A percentile compares a stretch with the other conserved stretches of the same genome.
These are phyloP conservation scores for Diglossa brunneiventris DNA, from an alignment of 2,113 vertebrate genomes.

Conservation along the genomic window DNA sequence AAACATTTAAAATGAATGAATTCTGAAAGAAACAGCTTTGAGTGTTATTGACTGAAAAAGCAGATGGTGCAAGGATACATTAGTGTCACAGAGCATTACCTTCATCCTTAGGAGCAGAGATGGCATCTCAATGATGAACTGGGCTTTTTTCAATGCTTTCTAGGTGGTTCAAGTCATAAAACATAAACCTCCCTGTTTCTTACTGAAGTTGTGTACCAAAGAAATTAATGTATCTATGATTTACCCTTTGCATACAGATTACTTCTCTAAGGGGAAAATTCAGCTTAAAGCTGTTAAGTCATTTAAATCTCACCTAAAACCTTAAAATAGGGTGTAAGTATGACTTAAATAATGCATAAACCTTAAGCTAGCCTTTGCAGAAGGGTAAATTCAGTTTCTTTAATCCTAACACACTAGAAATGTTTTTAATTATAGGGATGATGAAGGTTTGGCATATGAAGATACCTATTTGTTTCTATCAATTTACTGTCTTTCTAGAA, in stretches of 20 bases:
- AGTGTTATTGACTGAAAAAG: constrained; percentile 62
- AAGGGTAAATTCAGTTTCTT: background rate
- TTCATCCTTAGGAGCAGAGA: constrained; percentile 36
- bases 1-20: constrained; percentile 41
- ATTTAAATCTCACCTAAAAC: constrained; percentile 28
- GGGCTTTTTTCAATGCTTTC: background rate
- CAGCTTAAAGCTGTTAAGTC: background rate
- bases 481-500: background rate
- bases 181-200: accelerated
- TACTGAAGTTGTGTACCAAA: background rate
- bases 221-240: background rate
- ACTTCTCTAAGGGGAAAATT: background rate
- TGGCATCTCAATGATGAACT: background rate
- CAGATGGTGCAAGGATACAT: constrained; percentile 63
- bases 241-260: constrained; percentile 34
- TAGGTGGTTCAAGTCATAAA: constrained; percentile 11
- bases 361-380: background rate
- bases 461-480: background rate
- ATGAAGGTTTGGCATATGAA: background rate
- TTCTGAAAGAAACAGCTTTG: constrained; percentile 52
- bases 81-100: constrained; percentile 60
- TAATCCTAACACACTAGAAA: background rate
- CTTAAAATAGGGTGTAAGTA: constrained; percentile 8
- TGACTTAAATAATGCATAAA: constrained; percentile 28
- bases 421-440: background rate